phyloP scores from a whole-genome alignment of 2,888 invertebrate genomes.

The Chymomyza caudatula region DNA sequence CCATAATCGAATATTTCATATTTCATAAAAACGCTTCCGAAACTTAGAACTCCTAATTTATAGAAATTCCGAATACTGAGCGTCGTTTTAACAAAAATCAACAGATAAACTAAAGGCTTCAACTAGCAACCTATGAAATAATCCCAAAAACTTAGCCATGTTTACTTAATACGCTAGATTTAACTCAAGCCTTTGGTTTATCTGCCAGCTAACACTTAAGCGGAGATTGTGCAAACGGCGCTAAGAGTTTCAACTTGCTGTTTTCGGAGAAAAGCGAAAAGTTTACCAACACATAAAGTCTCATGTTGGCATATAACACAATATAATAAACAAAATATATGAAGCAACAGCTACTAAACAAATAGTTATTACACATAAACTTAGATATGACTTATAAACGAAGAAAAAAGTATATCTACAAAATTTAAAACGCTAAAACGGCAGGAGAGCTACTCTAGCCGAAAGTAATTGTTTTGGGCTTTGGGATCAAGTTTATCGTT shows the following conservation, averaged over 20 bases:
- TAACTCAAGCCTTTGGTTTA: too few relatives aligned
- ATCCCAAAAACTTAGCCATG: neutral
- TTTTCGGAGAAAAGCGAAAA: neutral
- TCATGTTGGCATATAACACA: constrained; percentile 64
- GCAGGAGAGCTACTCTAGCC: constrained; percentile 7
- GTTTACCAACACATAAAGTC: constrained; percentile 44
- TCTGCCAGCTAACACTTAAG: too few relatives aligned
- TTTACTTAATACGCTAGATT: too few relatives aligned
- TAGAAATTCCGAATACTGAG: neutral
- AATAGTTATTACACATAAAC: neutral
- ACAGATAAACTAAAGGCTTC: constrained; percentile 30
- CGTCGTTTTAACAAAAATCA: too few relatives aligned
- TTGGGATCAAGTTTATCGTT: neutral
- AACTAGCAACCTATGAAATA: constrained; percentile 42
- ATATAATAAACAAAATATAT: constrained; percentile 44
- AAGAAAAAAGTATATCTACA: constrained; percentile 24
- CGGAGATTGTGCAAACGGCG: too few relatives aligned
- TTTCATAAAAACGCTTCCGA: neutral
- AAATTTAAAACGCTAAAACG: constrained; percentile 4
- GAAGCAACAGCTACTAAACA: constrained; percentile 10
- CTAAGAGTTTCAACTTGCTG: neutral
- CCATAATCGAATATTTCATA: too few relatives aligned
- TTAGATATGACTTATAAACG: constrained; percentile 21
- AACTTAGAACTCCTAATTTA: neutral
- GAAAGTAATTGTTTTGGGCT: neutral